phyloP scores from a whole-genome alignment of 2,888 invertebrate genomes.

The Hirtodrosophila cameraria region DNA sequence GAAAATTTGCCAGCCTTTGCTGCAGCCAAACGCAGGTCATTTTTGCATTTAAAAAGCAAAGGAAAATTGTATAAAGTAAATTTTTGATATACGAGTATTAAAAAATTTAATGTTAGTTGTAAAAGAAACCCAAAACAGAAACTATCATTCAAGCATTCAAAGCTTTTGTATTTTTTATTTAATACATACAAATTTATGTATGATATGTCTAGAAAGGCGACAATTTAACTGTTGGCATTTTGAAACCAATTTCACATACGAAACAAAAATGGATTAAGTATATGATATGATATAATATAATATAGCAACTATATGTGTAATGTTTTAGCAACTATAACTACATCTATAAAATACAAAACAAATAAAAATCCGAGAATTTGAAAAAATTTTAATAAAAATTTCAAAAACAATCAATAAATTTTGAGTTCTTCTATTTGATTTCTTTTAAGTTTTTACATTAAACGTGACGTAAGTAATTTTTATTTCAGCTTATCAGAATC shows the following conservation, averaged over 20 bases:
- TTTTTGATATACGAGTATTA: conserved; percentile 69
- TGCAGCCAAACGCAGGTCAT: conserved; percentile 62
- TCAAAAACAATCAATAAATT: conserved; percentile 28
- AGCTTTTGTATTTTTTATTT: conserved; percentile 76
- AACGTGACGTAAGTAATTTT: conserved; percentile 10
- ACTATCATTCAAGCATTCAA: conserved; percentile 66
- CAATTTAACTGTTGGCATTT: conserved; percentile 81
- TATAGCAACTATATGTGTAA: conserved; percentile 74
- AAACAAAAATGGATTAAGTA: conserved; percentile 62
- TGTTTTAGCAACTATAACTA: conserved; percentile 77
- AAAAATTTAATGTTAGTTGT: conserved; percentile 69
- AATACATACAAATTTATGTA: conserved; percentile 39
- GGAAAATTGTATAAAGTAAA: conserved; percentile 72
- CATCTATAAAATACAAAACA: conserved; percentile 61
- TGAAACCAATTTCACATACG: conserved; percentile 72
- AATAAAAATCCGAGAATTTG: conserved; percentile 32
- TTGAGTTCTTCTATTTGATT: conserved; percentile 35
- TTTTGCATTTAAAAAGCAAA: conserved; percentile 71
- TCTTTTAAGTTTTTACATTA: conserved; percentile 13
- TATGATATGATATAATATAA: conserved; percentile 48
- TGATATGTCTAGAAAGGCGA: conserved; percentile 52
- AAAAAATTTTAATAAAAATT: conserved; percentile 51
- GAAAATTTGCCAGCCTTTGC: conserved; percentile 61
- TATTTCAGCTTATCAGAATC: conserved; percentile 32
- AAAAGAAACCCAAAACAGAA: conserved; percentile 40